Evolutionary conservation across 2,113 vertebrate genomes (phyloP).

Genomic region (Genyomyrus donnyi): DNA sequence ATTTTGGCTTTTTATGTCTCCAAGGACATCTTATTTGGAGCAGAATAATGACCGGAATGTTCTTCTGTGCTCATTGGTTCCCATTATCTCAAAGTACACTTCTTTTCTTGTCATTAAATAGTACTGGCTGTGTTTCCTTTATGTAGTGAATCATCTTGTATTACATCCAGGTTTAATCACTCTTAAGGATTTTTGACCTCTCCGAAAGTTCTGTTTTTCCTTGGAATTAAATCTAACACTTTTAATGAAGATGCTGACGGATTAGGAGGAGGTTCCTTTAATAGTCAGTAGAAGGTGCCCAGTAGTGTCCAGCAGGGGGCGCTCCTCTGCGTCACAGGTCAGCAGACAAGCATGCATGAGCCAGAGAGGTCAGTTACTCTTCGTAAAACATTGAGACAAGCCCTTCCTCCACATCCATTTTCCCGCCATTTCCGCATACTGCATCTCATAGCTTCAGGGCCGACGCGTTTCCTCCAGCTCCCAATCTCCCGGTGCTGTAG

Average conservation of each 20-base stretch:
- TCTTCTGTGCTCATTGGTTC: neutral
- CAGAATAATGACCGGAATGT: neutral
- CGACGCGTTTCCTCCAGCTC: neutral
- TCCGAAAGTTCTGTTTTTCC: constrained; percentile 3
- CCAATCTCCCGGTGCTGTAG: neutral
- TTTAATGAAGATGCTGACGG: constrained; percentile 8
- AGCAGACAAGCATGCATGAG: constrained; percentile 10
- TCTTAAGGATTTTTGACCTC: constrained; percentile 13
- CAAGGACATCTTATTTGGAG: neutral
- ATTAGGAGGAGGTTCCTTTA: neutral
- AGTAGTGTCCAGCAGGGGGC: constrained; percentile 16
- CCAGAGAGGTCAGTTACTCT: neutral
- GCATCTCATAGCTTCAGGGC: neutral
- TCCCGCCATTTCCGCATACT: constrained; percentile 3
- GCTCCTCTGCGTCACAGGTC: constrained; percentile 4
- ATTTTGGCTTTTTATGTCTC: neutral
- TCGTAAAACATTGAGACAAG: neutral
- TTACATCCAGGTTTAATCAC: neutral
- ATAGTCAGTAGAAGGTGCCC: neutral
- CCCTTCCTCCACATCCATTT: constrained; percentile 16
- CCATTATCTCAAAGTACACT: neutral
- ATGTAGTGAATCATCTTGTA: neutral
- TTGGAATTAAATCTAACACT: neutral
- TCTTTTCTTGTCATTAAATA: constrained; percentile 1
- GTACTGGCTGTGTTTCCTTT: neutral